Conservation (phyloP, 2,113 vertebrate species). For the Delphinus delphis region DNA sequence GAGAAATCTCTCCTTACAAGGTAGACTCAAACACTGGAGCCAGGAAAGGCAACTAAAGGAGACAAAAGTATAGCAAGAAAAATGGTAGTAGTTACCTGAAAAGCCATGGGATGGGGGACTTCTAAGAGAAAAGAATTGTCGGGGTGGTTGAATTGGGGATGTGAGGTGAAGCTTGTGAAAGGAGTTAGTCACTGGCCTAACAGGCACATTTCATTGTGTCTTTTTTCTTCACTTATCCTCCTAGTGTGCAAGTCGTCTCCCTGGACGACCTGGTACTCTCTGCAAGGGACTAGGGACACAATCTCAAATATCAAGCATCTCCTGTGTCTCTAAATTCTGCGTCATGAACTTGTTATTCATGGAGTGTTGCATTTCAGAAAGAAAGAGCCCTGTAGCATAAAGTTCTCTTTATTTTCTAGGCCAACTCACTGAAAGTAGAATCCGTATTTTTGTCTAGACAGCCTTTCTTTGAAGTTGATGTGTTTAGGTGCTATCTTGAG, state of each 20-base stretch:
- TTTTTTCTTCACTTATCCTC: background rate
- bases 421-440: background rate
- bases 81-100: background rate
- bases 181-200: accelerated
- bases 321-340: background rate
- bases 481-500: background rate
- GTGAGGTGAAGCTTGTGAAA: background rate
- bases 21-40: background rate
- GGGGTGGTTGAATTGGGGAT: background rate
- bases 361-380: conserved; percentile 32
- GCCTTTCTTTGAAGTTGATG: conserved; percentile 43
- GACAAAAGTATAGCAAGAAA: background rate
- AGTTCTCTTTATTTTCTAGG: background rate
- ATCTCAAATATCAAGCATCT: background rate
- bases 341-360: background rate
- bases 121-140: background rate
- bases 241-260: background rate
- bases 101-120: background rate
- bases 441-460: background rate
- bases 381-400: background rate
- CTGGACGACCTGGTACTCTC: background rate
- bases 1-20: background rate
- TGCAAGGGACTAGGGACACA: background rate
- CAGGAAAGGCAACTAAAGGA: background rate
- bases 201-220: background rate